A percentile compares a stretch with the other conserved stretches of the same genome.
phyloP scores from a whole-genome alignment of 2,113 vertebrate species.

The Mixornis gularis region DNA sequence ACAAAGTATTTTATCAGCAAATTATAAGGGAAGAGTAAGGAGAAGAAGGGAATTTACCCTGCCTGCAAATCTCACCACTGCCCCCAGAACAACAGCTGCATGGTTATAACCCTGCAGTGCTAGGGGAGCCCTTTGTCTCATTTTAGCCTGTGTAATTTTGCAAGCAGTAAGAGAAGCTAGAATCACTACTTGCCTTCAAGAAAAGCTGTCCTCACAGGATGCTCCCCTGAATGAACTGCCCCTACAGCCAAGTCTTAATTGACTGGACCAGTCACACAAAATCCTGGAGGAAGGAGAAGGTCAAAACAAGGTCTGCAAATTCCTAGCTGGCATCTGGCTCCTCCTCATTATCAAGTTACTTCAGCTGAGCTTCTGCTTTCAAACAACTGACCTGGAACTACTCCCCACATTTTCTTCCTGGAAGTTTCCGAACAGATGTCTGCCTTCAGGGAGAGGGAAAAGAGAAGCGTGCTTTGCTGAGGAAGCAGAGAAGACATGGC shows the following conservation, averaged over 20 bases:
- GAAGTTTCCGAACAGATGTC: neutral
- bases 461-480: conserved; percentile 16
- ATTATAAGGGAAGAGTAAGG: neutral
- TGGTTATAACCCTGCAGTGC: neutral
- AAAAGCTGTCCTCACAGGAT: conserved; percentile 1
- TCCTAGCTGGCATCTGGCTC: neutral
- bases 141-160: neutral
- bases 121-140: neutral
- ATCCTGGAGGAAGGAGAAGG: neutral
- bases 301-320: conserved; percentile 7
- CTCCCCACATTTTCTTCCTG: conserved; percentile 22
- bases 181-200: neutral
- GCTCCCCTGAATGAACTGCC: neutral
- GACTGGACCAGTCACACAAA: neutral
- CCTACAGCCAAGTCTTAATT: neutral
- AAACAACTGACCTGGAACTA: conserved; percentile 21
- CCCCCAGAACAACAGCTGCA: neutral
- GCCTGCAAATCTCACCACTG: neutral
- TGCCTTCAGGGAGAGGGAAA: neutral
- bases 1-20: neutral
- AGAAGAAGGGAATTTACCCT: neutral
- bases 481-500: neutral
- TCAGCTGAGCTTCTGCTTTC: conserved; percentile 18
- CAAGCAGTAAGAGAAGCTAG: neutral
- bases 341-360: conserved; percentile 34